phyloP scores from a whole-genome alignment of 2,113 vertebrate genomes.

The Sander vitreus region DNA sequence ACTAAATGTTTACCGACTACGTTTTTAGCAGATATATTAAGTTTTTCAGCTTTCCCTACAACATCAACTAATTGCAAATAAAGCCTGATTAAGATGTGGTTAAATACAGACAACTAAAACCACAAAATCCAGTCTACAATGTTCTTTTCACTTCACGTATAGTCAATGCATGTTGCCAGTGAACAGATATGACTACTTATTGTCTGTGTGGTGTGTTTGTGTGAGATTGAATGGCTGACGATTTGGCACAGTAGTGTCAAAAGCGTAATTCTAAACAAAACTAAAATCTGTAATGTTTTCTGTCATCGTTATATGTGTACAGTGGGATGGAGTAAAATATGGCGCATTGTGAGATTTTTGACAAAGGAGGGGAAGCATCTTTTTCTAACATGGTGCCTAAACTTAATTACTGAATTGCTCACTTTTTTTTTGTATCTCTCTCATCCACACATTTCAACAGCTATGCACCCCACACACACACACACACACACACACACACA shows the following conservation, averaged over 20 bases:
- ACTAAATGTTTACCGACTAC: not conserved
- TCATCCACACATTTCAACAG: conserved; percentile 38
- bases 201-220: not conserved
- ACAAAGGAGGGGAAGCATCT: not conserved
- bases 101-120: not conserved
- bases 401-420: conserved; percentile 43
- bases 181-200: not conserved
- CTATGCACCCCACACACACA: conserved; percentile 28
- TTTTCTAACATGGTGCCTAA: conserved; percentile 5
- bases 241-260: not conserved
- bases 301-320: not conserved
- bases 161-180: not conserved
- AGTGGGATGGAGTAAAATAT: conserved; percentile 3
- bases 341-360: not conserved
- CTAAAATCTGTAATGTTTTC: not conserved
- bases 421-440: conserved; percentile 27
- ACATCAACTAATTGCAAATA: not conserved
- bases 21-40: not conserved
- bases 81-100: not conserved
- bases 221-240: not conserved
- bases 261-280: not conserved
- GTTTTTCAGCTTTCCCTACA: not conserved
- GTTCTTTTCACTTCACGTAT: conserved; percentile 2
- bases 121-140: too few relatives aligned
- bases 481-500: conserved; percentile 43